These are phyloP conservation scores for Leuciscus idus DNA, from an alignment of 2,113 vertebrate species.

Conservation along the genomic window DNA sequence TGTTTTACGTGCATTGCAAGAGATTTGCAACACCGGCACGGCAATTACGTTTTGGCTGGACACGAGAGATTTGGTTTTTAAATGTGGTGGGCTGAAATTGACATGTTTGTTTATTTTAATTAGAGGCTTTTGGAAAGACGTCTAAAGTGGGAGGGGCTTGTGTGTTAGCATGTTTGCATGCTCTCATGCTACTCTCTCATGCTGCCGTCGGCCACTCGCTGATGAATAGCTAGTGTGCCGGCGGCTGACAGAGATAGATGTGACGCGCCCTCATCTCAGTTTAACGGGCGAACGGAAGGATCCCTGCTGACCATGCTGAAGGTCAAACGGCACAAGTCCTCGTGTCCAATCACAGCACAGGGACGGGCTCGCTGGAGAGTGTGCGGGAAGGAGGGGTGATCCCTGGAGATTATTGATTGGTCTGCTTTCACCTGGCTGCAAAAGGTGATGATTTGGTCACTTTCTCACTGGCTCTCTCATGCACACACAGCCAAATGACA, in stretches of 20 bases:
- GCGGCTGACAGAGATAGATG: constrained; percentile 79
- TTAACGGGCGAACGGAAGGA: constrained; percentile 65
- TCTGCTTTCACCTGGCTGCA: constrained; percentile 28
- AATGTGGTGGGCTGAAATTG: background rate
- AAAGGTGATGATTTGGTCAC: constrained; percentile 14
- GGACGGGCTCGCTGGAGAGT: background rate
- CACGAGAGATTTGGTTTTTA: background rate
- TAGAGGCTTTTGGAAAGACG: background rate
- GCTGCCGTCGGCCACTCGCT: constrained; percentile 55
- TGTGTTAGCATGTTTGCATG: constrained; percentile 43
- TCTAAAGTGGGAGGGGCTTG: constrained; percentile 34
- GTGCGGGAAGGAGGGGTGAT: background rate
- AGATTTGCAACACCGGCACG: constrained; percentile 3
- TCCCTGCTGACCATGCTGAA: constrained; percentile 68
- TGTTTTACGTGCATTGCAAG: constrained; percentile 25
- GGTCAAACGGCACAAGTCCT: constrained; percentile 63
- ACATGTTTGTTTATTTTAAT: background rate
- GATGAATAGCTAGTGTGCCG: constrained; percentile 65
- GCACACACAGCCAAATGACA: constrained; percentile 11
- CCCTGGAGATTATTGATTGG: constrained; percentile 47
- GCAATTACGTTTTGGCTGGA: background rate
- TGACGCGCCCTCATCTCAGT: constrained; percentile 64
- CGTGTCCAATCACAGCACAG: constrained; percentile 60
- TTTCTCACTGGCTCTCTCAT: background rate
- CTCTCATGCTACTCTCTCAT: constrained; percentile 4